Percentiles rank a stretch among this genome's conserved stretches.
Conservation (phyloP, 2,797 vertebrate species). For the Scarus forsteni region DNA sequence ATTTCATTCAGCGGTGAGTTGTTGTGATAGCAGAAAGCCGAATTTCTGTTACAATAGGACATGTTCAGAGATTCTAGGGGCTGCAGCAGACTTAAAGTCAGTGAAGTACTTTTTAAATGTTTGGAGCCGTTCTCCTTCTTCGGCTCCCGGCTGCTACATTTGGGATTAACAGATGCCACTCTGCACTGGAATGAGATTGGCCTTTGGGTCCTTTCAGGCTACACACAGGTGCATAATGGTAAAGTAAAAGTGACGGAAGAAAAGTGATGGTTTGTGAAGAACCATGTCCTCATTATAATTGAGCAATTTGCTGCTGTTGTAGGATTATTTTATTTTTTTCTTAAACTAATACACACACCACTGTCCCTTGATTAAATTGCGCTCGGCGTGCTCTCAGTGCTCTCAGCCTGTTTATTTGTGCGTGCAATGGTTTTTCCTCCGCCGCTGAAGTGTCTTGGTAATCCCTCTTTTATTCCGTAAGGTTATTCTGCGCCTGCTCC, state of each 20-base stretch:
- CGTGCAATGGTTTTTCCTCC: slow-evolving; percentile 70
- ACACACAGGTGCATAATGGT: slow-evolving; percentile 72
- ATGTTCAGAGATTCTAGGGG: slow-evolving; percentile 39
- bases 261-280: slow-evolving; percentile 71
- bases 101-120: slow-evolving; percentile 50
- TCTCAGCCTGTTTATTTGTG: slow-evolving; percentile 82
- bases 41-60: slow-evolving; percentile 29
- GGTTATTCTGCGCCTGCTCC: slow-evolving; percentile 78
- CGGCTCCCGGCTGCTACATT: slow-evolving; percentile 51
- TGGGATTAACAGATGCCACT: slow-evolving; percentile 73
- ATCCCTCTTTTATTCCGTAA: slow-evolving; percentile 85
- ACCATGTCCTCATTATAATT: slow-evolving; percentile 77
- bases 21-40: slow-evolving; percentile 39
- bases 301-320: slow-evolving; percentile 78
- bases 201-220: slow-evolving; percentile 59
- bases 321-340: slow-evolving; percentile 79
- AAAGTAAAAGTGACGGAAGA: slow-evolving; percentile 60
- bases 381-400: slow-evolving; percentile 58
- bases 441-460: slow-evolving; percentile 79
- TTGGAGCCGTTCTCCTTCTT: slow-evolving; percentile 36
- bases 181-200: slow-evolving; percentile 74
- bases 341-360: slow-evolving; percentile 68
- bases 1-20: slow-evolving; percentile 35
- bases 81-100: slow-evolving; percentile 38
- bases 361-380: slow-evolving; percentile 76